A percentile compares a stretch with the other conserved stretches of the same genome.
phyloP scores from a whole-genome alignment of 2,888 invertebrate genomes.

The Dione juno region DNA sequence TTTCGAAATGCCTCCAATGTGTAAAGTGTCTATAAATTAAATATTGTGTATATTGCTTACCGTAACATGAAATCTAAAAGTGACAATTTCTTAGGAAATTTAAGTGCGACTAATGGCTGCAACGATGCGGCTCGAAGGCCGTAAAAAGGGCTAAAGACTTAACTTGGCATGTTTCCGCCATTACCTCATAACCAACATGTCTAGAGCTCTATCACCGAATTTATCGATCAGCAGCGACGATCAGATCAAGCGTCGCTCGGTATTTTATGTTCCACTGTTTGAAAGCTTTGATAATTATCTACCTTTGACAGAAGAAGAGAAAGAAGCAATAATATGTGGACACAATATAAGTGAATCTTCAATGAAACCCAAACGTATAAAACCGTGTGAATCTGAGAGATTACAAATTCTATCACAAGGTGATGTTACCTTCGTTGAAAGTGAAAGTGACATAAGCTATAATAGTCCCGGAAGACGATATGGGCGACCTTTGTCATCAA shows the following conservation, averaged over 20 bases:
- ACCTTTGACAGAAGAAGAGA: conserved; percentile 78
- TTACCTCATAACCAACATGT: conserved; percentile 62
- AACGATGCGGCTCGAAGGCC: conserved; percentile 65
- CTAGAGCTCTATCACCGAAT: conserved; percentile 68
- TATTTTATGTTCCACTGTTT: conserved; percentile 89
- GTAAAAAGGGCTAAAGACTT: conserved; percentile 61
- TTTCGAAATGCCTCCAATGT: conserved; percentile 38
- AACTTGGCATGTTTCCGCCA: conserved; percentile 73
- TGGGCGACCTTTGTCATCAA: conserved; percentile 73
- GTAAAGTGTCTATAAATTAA: conserved; percentile 46
- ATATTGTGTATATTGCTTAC: conserved; percentile 54
- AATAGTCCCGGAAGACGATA: conserved; percentile 71
- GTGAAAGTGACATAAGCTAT: conserved; percentile 74
- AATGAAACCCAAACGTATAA: conserved; percentile 64
- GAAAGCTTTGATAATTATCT: conserved; percentile 84
- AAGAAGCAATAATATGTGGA: conserved; percentile 74
- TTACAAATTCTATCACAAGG: conserved; percentile 63
- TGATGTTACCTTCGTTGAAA: conserved; percentile 75
- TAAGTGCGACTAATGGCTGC: conserved; percentile 70
- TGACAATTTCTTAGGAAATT: conserved; percentile 58
- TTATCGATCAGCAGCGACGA: conserved; percentile 74
- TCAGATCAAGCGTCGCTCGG: conserved; percentile 85
- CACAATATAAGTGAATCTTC: conserved; percentile 58
- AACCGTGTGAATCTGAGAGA: conserved; percentile 61
- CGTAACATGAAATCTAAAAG: conserved; percentile 64